Conservation (phyloP, 1,140 invertebrate species). For the Zaprionus gabonicus region DNA sequence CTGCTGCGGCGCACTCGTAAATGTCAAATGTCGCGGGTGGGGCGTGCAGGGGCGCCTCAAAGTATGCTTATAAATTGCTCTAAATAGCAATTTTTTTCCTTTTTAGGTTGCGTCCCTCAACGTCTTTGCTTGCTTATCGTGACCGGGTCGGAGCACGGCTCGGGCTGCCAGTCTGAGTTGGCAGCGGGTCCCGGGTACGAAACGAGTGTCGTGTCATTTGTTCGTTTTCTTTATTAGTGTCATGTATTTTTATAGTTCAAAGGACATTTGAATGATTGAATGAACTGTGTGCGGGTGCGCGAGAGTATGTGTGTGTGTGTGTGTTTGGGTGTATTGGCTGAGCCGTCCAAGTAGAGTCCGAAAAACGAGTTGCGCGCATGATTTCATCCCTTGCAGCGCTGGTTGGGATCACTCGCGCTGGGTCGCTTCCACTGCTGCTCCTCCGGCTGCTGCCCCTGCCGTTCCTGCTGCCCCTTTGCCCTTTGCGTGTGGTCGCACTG, state of each 20-base stretch:
- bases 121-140: constrained; percentile 50
- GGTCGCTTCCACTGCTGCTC: constrained; percentile 10
- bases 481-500: constrained; percentile 77
- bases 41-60: constrained; percentile 57
- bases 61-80: constrained; percentile 81
- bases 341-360: constrained; percentile 7
- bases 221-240: constrained; percentile 84
- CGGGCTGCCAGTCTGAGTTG: background rate
- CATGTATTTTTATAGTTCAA: constrained; percentile 85
- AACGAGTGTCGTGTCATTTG: constrained; percentile 79
- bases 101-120: constrained; percentile 30
- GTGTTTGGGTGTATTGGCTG: constrained; percentile 1
- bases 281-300: constrained; percentile 64
- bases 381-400: constrained; percentile 83
- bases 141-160: constrained; percentile 25
- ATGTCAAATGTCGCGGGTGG: constrained; percentile 72
- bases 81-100: constrained; percentile 74
- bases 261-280: constrained; percentile 85
- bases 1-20: constrained; percentile 63
- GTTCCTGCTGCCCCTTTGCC: constrained; percentile 15
- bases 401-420: constrained; percentile 34
- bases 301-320: constrained; percentile 9
- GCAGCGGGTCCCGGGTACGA: constrained; percentile 11
- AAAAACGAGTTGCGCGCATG: constrained; percentile 83
- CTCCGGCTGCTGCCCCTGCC: background rate